Evolutionary conservation across 1,140 invertebrate genomes (phyloP).

Genomic region (Drosophila miranda): DNA sequence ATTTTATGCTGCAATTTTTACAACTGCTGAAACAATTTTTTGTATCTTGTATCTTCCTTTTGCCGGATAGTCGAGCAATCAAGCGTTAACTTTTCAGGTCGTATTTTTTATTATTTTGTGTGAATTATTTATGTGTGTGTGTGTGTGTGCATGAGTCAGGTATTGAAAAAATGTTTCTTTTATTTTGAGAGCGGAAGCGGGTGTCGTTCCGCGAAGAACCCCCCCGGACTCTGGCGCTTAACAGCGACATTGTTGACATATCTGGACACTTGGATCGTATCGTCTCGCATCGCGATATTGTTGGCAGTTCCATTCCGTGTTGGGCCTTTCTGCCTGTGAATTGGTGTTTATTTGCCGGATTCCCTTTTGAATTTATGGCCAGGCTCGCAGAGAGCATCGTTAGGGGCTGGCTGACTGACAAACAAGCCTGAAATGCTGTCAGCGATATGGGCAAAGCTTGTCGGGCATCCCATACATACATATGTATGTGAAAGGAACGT

Average conservation of each 20-base stretch:
- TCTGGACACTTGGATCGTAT: conserved; percentile 63
- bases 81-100: conserved; percentile 22
- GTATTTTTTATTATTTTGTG: conserved; percentile 23
- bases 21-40: conserved; percentile 33
- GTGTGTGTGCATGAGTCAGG: conserved; percentile 23
- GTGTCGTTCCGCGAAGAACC: conserved; percentile 20
- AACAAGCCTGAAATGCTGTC: conserved; percentile 29
- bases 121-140: background rate
- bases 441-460: conserved; percentile 9
- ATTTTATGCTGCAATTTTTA: conserved; percentile 20
- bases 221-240: conserved; percentile 35
- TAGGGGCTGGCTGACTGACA: conserved; percentile 4
- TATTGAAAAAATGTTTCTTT: conserved; percentile 40
- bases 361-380: conserved; percentile 41
- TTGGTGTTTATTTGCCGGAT: conserved; percentile 36
- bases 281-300: conserved; percentile 30
- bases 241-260: conserved; percentile 68
- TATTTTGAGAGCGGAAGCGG: conserved; percentile 34
- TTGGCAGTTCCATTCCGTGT: conserved; percentile 27
- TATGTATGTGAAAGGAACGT: background rate
- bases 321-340: conserved; percentile 6
- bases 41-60: conserved; percentile 15
- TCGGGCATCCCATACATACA: conserved; percentile 1
- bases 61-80: conserved; percentile 53
- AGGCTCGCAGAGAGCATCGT: background rate